These are phyloP conservation scores for Alligator mississippiensis DNA, from an alignment of 2,113 vertebrate genomes.

Conservation along the genomic window DNA sequence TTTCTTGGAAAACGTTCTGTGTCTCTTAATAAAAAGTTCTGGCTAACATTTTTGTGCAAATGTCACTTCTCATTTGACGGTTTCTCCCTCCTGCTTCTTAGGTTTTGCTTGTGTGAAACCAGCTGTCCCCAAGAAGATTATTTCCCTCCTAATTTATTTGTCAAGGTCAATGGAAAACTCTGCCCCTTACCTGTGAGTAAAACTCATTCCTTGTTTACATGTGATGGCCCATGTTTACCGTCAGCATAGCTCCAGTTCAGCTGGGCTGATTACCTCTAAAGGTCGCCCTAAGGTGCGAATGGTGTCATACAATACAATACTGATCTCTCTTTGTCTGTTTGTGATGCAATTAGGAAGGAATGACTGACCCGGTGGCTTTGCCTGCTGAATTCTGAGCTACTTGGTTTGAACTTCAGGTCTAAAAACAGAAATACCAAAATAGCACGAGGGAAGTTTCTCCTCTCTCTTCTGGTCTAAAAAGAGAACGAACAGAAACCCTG, in stretches of 20 bases:
- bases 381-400: not conserved
- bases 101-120: conserved; percentile 85
- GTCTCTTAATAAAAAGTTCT: not conserved
- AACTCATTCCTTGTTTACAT: not conserved
- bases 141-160: conserved; percentile 83
- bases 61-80: not conserved
- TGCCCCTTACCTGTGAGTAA: conserved; percentile 81
- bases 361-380: not conserved
- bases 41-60: rapidly evolving
- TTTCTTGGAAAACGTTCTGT: not conserved
- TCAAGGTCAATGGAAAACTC: conserved; percentile 84
- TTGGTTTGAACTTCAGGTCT: not conserved
- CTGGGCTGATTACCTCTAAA: not conserved
- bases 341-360: not conserved
- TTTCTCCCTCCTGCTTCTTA: conserved; percentile 13
- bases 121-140: conserved; percentile 85
- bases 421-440: not conserved
- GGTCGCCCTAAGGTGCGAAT: not conserved
- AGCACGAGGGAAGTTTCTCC: not conserved
- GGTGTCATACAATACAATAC: not conserved
- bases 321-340: rapidly evolving
- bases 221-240: not conserved
- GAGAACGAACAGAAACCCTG: not conserved
- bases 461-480: not conserved
- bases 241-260: not conserved